Percentiles rank a stretch among this genome's conserved stretches.
These are phyloP conservation scores for Dolichomitus sp. DNA, from an alignment of 2,888 invertebrate species.

Conservation along the genomic window DNA sequence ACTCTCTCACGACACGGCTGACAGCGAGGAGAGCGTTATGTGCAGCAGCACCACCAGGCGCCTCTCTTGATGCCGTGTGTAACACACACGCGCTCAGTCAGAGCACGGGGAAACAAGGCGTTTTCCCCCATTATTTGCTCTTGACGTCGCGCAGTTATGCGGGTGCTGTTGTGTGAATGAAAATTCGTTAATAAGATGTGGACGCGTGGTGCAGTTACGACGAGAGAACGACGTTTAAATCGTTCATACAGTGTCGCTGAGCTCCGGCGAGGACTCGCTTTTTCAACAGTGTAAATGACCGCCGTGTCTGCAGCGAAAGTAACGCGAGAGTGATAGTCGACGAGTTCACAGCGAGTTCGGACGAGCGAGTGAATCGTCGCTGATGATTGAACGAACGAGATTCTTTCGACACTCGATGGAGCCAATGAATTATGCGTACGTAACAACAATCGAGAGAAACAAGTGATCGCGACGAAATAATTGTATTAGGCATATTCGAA, in stretches of 20 bases:
- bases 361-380: too few relatives aligned
- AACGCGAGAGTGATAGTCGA: constrained; percentile 55
- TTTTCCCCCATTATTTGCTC: constrained; percentile 58
- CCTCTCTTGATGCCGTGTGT: constrained; percentile 10
- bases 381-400: too few relatives aligned
- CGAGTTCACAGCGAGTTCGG: not conserved
- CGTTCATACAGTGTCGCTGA: constrained; percentile 22
- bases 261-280: constrained; percentile 40
- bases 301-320: constrained; percentile 71
- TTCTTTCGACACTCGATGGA: not conserved
- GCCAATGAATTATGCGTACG: not conserved
- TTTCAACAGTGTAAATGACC: constrained; percentile 68
- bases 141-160: constrained; percentile 9
- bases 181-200: not conserved
- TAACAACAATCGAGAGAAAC: not conserved
- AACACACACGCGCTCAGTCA: constrained; percentile 55
- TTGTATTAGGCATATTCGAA: not conserved
- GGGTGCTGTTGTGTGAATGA: constrained; percentile 35
- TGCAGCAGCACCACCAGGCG: not conserved
- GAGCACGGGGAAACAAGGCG: constrained; percentile 66
- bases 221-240: not conserved
- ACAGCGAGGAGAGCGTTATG: constrained; percentile 53
- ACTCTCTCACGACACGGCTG: constrained; percentile 31
- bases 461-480: not conserved
- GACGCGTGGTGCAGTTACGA: not conserved